Conservation (phyloP, 1,140 invertebrate genomes). For the Eriocheir sinensis region DNA sequence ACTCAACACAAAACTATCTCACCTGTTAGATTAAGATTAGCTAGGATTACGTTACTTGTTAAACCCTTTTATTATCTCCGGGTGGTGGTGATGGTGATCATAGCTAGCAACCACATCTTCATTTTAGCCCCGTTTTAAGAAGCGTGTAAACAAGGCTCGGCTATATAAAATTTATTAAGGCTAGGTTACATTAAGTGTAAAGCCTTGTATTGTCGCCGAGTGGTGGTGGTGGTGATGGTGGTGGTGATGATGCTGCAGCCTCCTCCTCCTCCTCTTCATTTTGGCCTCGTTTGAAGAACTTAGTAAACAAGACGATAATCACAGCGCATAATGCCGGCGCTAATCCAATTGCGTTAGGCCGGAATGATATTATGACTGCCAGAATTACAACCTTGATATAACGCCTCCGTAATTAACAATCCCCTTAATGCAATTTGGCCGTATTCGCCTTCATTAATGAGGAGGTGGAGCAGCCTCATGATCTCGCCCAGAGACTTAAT, state of each 20-base stretch:
- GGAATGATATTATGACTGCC: slow-evolving; percentile 25
- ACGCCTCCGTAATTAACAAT: slow-evolving; percentile 35
- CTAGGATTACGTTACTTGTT: too few species aligned
- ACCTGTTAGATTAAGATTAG: too few species aligned
- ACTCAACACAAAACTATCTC: too few species aligned
- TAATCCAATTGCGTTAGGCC: not conserved
- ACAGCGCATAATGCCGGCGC: not conserved
- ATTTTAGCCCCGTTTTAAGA: too few species aligned
- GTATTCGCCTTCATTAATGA: slow-evolving; percentile 50
- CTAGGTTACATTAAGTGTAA: too few species aligned
- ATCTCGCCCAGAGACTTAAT: slow-evolving; percentile 43
- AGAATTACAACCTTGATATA: slow-evolving; percentile 34
- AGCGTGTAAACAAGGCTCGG: too few species aligned
- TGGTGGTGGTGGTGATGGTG: not conserved
- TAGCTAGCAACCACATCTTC: too few species aligned
- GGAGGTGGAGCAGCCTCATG: slow-evolving; percentile 44
- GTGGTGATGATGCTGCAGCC: not conserved
- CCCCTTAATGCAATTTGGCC: slow-evolving; percentile 51
- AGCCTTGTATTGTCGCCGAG: too few species aligned
- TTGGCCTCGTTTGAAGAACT: not conserved
- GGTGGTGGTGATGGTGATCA: too few species aligned
- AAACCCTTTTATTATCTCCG: too few species aligned
- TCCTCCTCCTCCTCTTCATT: too few species aligned
- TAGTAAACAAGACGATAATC: not conserved
- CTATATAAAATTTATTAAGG: too few species aligned